Evolutionary conservation across 2,113 vertebrate species (phyloP).

Genomic region (Campylorhamphus procurvoides): DNA sequence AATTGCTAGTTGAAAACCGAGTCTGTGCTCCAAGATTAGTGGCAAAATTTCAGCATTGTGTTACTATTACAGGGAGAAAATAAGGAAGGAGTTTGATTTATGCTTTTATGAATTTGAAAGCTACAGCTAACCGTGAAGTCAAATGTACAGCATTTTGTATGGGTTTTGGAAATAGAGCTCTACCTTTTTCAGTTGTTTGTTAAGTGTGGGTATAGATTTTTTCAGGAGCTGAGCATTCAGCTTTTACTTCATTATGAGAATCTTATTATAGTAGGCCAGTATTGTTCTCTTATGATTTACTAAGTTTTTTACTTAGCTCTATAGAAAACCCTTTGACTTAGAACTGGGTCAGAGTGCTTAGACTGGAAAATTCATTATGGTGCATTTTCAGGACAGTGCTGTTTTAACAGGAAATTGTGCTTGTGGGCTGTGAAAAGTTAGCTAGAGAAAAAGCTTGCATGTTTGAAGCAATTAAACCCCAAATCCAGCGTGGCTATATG

Average conservation of each 20-base stretch:
- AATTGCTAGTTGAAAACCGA: not conserved
- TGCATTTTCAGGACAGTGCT: not conserved
- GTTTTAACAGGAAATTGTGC: not conserved
- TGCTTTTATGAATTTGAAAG: not conserved
- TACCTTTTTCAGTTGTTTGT: not conserved
- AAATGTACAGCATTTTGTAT: not conserved
- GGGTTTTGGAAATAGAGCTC: not conserved
- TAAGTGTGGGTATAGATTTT: not conserved
- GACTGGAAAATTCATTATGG: constrained; percentile 5
- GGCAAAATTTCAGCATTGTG: not conserved
- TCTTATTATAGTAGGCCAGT: not conserved
- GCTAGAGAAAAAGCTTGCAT: not conserved
- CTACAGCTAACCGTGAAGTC: not conserved
- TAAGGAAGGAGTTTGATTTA: constrained; percentile 22
- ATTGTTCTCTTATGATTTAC: not conserved
- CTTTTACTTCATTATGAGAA: not conserved
- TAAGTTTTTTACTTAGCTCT: not conserved
- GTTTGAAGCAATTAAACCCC: constrained; percentile 25
- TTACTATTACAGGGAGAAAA: not conserved
- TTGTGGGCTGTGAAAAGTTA: constrained; percentile 17
- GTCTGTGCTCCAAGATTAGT: not conserved
- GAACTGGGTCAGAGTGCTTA: not conserved
- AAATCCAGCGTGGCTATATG: not conserved
- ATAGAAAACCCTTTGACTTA: not conserved
- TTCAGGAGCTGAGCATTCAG: not conserved